phyloP scores from a whole-genome alignment of 1,140 invertebrate species.

The Scylla paramamosain region DNA sequence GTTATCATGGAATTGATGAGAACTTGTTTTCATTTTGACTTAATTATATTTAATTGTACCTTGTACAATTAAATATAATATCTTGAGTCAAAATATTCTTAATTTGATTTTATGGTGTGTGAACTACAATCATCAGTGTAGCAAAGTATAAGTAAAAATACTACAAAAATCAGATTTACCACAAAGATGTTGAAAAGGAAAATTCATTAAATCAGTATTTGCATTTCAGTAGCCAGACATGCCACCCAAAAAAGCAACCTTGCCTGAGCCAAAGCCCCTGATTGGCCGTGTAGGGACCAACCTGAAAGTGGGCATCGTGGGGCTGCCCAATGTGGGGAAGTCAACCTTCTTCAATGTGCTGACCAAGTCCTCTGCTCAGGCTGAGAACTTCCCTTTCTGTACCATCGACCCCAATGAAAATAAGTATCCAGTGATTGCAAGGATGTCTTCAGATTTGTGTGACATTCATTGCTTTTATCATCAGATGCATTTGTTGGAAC shows the following conservation, averaged over 20 bases:
- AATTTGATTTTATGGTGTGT: too few relatives aligned
- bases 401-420: slow-evolving; percentile 99
- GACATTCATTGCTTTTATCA: neutral
- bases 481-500: too few relatives aligned
- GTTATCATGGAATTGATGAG: too few relatives aligned
- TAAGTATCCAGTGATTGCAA: slow-evolving; percentile 86
- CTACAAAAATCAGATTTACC: too few relatives aligned
- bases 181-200: too few relatives aligned
- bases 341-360: slow-evolving; percentile 99
- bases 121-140: too few relatives aligned
- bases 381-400: slow-evolving; percentile 99
- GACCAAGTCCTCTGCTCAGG: slow-evolving; percentile 96
- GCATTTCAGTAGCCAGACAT: slow-evolving; percentile 81
- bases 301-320: slow-evolving; percentile 97
- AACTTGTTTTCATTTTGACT: too few relatives aligned
- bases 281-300: slow-evolving; percentile 99
- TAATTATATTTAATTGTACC: too few relatives aligned
- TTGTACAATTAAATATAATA: too few relatives aligned
- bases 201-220: neutral
- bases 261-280: slow-evolving; percentile 89
- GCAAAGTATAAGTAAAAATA: too few relatives aligned
- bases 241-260: slow-evolving; percentile 91
- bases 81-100: too few relatives aligned
- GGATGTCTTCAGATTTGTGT: neutral
- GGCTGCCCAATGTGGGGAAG: slow-evolving; percentile 98